Percentiles rank a stretch among this genome's conserved stretches.
Conservation (phyloP, 2,113 vertebrate genomes). For the Stegastes partitus region DNA sequence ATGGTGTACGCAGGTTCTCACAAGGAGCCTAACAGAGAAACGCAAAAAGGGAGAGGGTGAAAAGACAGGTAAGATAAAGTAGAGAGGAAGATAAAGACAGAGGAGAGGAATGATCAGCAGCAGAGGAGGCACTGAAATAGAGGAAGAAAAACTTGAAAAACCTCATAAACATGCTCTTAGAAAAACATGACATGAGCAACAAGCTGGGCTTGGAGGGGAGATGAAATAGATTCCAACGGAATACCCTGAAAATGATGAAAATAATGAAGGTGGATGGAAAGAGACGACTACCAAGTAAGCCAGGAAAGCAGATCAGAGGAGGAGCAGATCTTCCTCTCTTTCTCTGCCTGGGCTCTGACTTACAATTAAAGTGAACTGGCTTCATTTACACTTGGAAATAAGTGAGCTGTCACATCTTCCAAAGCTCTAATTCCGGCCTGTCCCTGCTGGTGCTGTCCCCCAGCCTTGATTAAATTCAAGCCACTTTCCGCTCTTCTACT, state of each 20-base stretch:
- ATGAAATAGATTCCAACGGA: constrained; percentile 23
- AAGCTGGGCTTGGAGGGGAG: not conserved
- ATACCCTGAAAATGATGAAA: constrained; percentile 25
- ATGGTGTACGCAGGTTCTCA: constrained; percentile 93
- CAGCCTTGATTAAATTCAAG: constrained; percentile 74
- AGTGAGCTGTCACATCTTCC: constrained; percentile 73
- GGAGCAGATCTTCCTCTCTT: constrained; percentile 18
- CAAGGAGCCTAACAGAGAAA: constrained; percentile 88
- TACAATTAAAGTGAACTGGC: constrained; percentile 70
- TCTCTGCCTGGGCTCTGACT: constrained; percentile 30
- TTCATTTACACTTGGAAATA: constrained; percentile 73
- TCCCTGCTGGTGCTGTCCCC: constrained; percentile 50
- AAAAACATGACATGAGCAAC: constrained; percentile 32
- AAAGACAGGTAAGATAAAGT: not conserved
- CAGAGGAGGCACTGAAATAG: not conserved
- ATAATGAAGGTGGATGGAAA: constrained; percentile 30
- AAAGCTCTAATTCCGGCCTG: constrained; percentile 56
- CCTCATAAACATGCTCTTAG: not conserved
- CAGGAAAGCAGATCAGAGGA: constrained; percentile 33
- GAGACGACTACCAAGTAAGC: constrained; percentile 1
- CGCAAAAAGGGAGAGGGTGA: not conserved
- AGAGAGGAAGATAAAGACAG: constrained; percentile 5
- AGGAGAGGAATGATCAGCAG: constrained; percentile 5
- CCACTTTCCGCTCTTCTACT: constrained; percentile 52
- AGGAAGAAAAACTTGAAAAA: constrained; percentile 29